Evolutionary conservation across 2,113 vertebrate species (phyloP).

Genomic region (Xiphorhynchus elegans): DNA sequence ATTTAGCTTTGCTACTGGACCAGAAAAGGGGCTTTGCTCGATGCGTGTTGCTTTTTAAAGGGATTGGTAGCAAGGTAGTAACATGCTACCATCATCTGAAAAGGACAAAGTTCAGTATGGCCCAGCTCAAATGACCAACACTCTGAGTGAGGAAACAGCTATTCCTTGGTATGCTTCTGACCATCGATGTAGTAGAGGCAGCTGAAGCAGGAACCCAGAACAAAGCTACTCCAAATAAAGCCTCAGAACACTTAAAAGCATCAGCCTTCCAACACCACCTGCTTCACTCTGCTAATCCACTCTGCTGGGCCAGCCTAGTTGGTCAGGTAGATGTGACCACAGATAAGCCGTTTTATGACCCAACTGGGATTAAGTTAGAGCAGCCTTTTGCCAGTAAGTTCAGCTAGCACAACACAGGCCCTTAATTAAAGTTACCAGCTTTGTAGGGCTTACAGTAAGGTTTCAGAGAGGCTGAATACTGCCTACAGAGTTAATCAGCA

Average conservation of each 20-base stretch:
- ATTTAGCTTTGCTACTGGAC: background rate
- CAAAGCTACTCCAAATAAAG: background rate
- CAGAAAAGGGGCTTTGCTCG: background rate
- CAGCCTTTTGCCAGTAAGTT: background rate
- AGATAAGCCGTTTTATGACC: background rate
- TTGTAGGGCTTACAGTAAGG: background rate
- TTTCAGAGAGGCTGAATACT: background rate
- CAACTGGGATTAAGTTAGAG: background rate
- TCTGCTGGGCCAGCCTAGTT: background rate
- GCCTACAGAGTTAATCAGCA: background rate
- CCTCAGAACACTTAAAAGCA: background rate
- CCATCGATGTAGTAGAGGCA: background rate
- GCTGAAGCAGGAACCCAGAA: background rate
- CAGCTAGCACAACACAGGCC: background rate
- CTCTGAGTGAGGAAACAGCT: background rate
- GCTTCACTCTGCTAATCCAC: background rate
- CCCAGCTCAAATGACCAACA: background rate
- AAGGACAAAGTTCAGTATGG: background rate
- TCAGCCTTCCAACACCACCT: background rate
- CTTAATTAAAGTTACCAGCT: background rate
- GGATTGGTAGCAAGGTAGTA: background rate
- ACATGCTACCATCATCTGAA: rapidly evolving
- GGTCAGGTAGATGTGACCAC: background rate
- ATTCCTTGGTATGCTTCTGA: background rate
- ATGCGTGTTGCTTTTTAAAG: background rate